These are phyloP conservation scores for Chondrilla cf. caribensis DNA, from an alignment of 37 sponge, comb jelly and placozoan genomes.

Conservation along the genomic window DNA sequence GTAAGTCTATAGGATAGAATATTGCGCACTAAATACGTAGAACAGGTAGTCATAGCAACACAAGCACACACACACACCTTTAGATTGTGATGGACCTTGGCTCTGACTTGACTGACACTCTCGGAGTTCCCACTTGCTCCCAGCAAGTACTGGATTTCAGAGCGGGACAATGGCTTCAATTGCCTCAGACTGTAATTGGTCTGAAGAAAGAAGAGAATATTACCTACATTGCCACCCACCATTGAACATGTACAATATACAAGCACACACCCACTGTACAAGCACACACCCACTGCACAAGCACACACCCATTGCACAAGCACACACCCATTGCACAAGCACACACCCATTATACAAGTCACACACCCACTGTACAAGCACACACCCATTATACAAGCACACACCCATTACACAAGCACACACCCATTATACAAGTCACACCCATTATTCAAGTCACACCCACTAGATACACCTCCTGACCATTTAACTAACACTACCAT, in stretches of 20 bases:
- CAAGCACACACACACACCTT: constrained; percentile 28
- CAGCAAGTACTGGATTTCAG: constrained; percentile 74
- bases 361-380: not conserved
- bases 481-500: too few species aligned
- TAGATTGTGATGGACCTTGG: constrained; percentile 60
- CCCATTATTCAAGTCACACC: too few species aligned
- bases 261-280: not conserved
- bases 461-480: too few species aligned
- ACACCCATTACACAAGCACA: not conserved
- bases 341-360: not conserved
- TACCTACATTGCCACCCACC: too few species aligned
- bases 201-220: constrained; percentile 27
- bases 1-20: constrained; percentile 34
- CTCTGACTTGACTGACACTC: constrained; percentile 23
- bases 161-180: constrained; percentile 41
- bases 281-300: not conserved
- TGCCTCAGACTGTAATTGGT: constrained; percentile 57
- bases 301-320: not conserved
- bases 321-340: not conserved
- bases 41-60: not conserved
- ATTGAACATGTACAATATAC: not conserved
- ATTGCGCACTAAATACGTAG: not conserved
- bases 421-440: not conserved
- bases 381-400: not conserved
- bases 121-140: constrained; percentile 27